Base-by-base conservation (phyloP, 2,797 vertebrate genomes). In the Mormyrops attenuatus region DNA sequence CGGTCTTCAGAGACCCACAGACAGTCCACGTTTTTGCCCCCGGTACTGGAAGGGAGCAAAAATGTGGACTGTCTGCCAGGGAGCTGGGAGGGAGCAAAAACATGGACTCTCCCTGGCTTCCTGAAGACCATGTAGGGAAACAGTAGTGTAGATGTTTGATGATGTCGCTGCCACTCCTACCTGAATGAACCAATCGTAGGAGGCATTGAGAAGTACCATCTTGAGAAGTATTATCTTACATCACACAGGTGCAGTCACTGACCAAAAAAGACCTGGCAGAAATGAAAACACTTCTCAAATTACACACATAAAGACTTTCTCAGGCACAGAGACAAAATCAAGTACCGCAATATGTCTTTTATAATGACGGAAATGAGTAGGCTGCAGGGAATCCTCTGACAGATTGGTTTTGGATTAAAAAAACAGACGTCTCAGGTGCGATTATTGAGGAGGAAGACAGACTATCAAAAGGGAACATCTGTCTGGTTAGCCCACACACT, bases 401-500 rank as follows among this genome's bases (percentile, higher is more conserved):
- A 77, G 73, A 17, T 77, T 41, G 73, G 34, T 8, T 85, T 85
- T 50, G 22, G 5, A 50, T 22, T n/a, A 30, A 85, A 85, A 22
- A 85, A 53, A 85, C 22, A 50, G 84, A 52, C 11, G 5, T 85
- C 82, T 22, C 17, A 13, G n/a, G n/a, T 85, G 82, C 22, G n/a
- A 26, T 47, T 26, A 50, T 49, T 49, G 49, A 53, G 13, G 49
- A 17, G 49, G 53, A 85, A 30, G 47, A 30, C 44, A 77, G 73
- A 38, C 44, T 26, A 82, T 9, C n/a, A 20, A 47, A 44, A 17
- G 66, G 20, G 52, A 82, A 91, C 88, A 91, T 93, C 85, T 90
- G 90, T 87, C 88, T 4, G 30, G 91, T 91, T 90, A 80, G 91
- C 91, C 89, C 87, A 77, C 60, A 84, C 88, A 88, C 17, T 73